These are phyloP conservation scores for Xestobium rufovillosum DNA, from an alignment of 2,888 invertebrate species.

Conservation along the genomic window DNA sequence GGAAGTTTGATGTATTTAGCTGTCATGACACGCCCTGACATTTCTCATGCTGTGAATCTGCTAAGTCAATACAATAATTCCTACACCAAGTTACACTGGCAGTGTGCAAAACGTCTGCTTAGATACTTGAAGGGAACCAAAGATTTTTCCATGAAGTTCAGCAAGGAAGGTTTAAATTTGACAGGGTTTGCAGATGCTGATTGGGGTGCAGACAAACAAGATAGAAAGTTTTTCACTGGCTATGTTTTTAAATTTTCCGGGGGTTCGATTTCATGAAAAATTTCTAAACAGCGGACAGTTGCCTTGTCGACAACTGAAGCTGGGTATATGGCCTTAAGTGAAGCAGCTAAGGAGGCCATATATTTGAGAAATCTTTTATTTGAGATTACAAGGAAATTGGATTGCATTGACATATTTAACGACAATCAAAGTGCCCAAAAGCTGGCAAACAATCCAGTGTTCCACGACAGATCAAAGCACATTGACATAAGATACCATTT, in stretches of 20 bases:
- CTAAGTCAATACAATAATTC: conserved; percentile 12
- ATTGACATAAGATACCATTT: conserved; percentile 10
- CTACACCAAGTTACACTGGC: conserved; percentile 11
- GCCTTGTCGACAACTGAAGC: no score
- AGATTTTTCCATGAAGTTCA: conserved; percentile 10
- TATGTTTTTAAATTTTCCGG: conserved; percentile 12
- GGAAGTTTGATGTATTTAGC: conserved; percentile 14
- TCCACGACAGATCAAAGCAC: conserved; percentile 8
- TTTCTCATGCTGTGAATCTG: conserved; percentile 10
- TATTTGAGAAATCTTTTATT: conserved; percentile 10
- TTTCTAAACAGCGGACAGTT: no score
- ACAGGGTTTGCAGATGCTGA: conserved; percentile 13
- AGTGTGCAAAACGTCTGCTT: conserved; percentile 12
- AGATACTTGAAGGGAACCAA: conserved; percentile 13
- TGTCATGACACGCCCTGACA: conserved; percentile 12
- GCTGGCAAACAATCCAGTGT: conserved; percentile 3
- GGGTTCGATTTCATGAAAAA: conserved; percentile 8
- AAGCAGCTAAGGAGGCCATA: conserved; percentile 8
- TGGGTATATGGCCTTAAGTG: conserved; percentile 10
- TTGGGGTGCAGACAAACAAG: conserved; percentile 11
- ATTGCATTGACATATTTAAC: no score
- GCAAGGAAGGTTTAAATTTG: conserved; percentile 4
- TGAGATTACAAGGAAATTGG: no score
- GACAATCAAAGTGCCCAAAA: no score
- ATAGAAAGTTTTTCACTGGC: conserved; percentile 12